Percentiles rank a stretch among this genome's conserved stretches.
Evolutionary conservation across 2,113 vertebrate genomes (phyloP).

Genomic region (Hepsetus odoe): DNA sequence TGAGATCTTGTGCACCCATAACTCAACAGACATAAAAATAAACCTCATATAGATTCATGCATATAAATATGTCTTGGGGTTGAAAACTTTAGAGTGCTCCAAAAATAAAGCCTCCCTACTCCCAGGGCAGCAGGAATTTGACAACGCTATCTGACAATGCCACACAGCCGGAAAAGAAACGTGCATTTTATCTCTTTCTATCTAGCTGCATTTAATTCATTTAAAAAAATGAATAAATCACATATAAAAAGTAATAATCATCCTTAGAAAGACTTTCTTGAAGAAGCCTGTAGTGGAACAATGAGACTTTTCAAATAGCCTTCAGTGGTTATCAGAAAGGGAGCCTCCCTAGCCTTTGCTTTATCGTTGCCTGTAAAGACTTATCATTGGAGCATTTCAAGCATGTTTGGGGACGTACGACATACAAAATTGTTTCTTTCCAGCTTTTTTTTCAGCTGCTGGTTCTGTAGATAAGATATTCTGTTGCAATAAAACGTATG

Average conservation of each 20-base stretch:
- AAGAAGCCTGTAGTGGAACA: neutral
- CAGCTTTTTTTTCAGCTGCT: neutral
- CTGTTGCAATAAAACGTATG: neutral
- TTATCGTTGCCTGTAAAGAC: conserved; percentile 16
- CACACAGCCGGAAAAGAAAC: too few relatives aligned
- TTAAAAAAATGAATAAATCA: neutral
- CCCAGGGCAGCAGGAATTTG: too few relatives aligned
- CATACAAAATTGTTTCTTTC: neutral
- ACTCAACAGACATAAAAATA: neutral
- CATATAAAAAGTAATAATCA: neutral
- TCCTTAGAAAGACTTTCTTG: neutral
- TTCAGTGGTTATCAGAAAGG: neutral
- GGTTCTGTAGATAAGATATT: neutral
- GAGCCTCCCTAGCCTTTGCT: neutral
- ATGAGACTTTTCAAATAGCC: neutral
- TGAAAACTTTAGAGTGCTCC: neutral
- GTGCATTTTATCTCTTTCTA: too few relatives aligned
- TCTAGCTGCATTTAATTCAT: neutral
- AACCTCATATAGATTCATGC: neutral
- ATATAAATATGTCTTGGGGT: neutral
- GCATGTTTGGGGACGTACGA: conserved; percentile 2
- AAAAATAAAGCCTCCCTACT: too few relatives aligned
- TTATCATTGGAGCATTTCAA: conserved; percentile 37
- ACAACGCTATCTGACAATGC: too few relatives aligned
- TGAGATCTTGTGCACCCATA: neutral